Evolutionary conservation across 2,888 invertebrate species (phyloP).

Genomic region (Eristalis pertinax): DNA sequence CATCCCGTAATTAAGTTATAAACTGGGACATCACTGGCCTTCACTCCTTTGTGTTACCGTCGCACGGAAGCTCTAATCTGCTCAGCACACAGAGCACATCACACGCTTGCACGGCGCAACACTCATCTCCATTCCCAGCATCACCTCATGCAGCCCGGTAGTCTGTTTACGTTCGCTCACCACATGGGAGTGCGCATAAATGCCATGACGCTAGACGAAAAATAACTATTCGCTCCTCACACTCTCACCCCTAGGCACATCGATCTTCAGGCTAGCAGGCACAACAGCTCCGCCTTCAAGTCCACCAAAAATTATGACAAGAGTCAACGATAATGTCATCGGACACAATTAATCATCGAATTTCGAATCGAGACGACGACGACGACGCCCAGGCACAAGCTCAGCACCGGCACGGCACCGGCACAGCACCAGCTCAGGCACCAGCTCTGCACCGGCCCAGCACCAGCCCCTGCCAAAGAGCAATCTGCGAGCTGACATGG

Average conservation of each 20-base stretch:
- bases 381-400: not conserved
- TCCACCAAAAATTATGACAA: conserved; percentile 58
- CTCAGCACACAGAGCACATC: conserved; percentile 14
- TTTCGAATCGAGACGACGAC: not conserved
- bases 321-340: conserved; percentile 65
- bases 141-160: not conserved
- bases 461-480: not conserved
- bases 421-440: not conserved
- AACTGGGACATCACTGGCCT: conserved; percentile 33
- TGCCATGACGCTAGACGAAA: not conserved
- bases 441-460: not conserved
- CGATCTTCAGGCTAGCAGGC: not conserved
- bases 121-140: conserved; percentile 11
- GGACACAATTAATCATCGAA: conserved; percentile 61
- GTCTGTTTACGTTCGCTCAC: conserved; percentile 18
- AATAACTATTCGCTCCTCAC: conserved; percentile 22
- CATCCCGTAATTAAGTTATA: conserved; percentile 48
- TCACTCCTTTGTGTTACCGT: not conserved
- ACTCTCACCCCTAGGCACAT: not conserved
- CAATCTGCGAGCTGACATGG: not conserved
- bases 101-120: conserved; percentile 36
- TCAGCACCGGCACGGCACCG: no score
- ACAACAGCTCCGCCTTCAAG: not conserved
- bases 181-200: conserved; percentile 4
- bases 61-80: conserved; percentile 5